Evolutionary conservation across 23 tunicate species (phyloP), one percentile per base, ranked within the genome.

Genomic region (Ascidia mentula): DNA sequence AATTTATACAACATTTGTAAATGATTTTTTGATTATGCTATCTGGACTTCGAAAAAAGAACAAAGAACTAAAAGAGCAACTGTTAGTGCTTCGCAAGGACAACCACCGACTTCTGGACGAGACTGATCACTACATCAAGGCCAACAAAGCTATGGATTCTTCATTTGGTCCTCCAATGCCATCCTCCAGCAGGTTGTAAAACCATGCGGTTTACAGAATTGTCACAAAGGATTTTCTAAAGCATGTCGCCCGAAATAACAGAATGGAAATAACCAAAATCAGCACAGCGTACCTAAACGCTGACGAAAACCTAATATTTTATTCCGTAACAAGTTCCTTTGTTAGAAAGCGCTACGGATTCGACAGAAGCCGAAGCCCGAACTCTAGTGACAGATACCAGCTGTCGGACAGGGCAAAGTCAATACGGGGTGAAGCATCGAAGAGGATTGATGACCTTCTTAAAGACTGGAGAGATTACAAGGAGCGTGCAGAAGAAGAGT

Each of bases 361-460:
- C 13, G 65, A 53, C 24, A 53, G 65, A 53, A 53, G 65, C 65
- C 28, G 12, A 9, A 53, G 65, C 65, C 65, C 65, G 65, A 53
- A 6, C 65, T 53, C 65, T 53, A 9, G 65, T 28, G 65, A 28
- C 13, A 6, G 65, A 9, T 9, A 53, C 24, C 24, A 20, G 75
- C 89, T 86, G 31, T 86, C 89, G 35, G 77, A 79, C 33, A 38
- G 79, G 32, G 84, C 84, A 26, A 86, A 86, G 46, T 37, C 37
- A 0, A 75, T 86, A 22, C 84, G 89, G 32, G 84, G 89, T n/a
- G 89, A 86, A 38, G 74, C 89, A 34, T 86, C 89, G 0, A 86
- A 80, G 70, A 71, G 84, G 18, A 86, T 86, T 9, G 83, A 69
- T 22, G 84, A 28, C 34, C 46, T 86, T 0, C 69, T 86, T 6